A percentile compares a stretch with the other conserved stretches of the same genome.
Conservation (phyloP, 2,113 vertebrate genomes). For the Shinisaurus crocodilurus region DNA sequence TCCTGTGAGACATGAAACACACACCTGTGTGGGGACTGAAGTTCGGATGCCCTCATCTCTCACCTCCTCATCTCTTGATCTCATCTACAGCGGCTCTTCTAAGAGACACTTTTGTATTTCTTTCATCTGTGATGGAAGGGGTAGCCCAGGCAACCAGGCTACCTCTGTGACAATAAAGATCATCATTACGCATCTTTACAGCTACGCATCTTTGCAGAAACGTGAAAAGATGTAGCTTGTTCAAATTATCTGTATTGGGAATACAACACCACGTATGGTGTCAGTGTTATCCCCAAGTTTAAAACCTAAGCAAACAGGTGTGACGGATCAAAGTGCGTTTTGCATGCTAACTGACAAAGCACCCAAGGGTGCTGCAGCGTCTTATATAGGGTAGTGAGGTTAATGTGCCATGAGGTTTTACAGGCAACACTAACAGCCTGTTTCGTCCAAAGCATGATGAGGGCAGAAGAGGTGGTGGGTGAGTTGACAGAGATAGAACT, state of each 20-base stretch:
- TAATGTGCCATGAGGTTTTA: background rate
- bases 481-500: background rate
- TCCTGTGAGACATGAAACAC: constrained; percentile 72
- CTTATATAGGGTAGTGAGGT: background rate
- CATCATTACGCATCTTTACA: no score
- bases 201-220: background rate
- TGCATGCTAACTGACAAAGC: background rate
- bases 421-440: background rate
- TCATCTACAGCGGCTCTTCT: no score
- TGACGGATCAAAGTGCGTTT: background rate
- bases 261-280: no score
- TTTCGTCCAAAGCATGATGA: background rate
- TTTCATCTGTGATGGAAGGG: background rate
- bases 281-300: background rate
- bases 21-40: accelerated
- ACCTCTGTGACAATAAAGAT: background rate
- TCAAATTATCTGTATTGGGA: background rate
- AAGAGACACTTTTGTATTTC: background rate
- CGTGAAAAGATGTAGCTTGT: background rate
- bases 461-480: background rate
- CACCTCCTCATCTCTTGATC: no score
- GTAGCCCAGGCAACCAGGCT: background rate
- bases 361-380: background rate
- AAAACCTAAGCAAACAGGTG: background rate
- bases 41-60: background rate